These are phyloP conservation scores for Thunnus maccoyii DNA, from an alignment of 2,113 vertebrate genomes.

Conservation along the genomic window DNA sequence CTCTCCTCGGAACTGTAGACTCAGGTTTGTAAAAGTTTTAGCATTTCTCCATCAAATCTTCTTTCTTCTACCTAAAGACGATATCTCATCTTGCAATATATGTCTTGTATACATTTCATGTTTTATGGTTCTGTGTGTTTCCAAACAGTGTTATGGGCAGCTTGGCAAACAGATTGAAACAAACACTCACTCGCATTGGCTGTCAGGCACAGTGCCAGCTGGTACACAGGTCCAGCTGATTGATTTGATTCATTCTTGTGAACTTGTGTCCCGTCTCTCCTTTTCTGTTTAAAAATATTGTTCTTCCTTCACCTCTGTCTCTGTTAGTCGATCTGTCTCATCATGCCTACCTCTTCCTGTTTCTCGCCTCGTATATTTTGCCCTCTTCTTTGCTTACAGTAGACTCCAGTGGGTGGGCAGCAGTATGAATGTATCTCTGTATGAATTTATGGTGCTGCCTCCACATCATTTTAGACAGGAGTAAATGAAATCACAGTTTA, in stretches of 20 bases:
- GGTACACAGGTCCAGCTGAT: conserved; percentile 50
- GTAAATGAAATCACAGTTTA: not conserved
- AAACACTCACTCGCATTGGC: conserved; percentile 26
- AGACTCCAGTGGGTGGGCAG: not conserved
- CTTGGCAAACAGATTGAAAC: conserved; percentile 38
- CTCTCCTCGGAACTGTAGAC: not conserved
- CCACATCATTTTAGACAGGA: not conserved
- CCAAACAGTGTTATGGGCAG: conserved; percentile 7
- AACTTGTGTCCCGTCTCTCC: conserved; percentile 3
- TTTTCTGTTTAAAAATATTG: conserved; percentile 13
- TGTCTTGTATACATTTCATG: conserved; percentile 4
- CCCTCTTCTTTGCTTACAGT: not conserved
- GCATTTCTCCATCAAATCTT: not conserved
- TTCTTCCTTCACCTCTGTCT: not conserved
- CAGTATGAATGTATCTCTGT: not conserved
- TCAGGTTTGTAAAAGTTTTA: not conserved
- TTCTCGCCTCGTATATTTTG: not conserved
- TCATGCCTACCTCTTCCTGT: not conserved
- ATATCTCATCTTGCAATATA: not conserved
- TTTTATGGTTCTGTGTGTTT: conserved; percentile 28
- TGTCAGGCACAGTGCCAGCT: conserved; percentile 39
- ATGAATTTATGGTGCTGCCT: not conserved
- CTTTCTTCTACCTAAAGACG: not conserved
- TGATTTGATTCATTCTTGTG: conserved; percentile 40
- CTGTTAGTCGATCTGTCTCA: conserved; percentile 3